Conservation (phyloP, 2,113 vertebrate species). For the Myotis lucifugus region DNA sequence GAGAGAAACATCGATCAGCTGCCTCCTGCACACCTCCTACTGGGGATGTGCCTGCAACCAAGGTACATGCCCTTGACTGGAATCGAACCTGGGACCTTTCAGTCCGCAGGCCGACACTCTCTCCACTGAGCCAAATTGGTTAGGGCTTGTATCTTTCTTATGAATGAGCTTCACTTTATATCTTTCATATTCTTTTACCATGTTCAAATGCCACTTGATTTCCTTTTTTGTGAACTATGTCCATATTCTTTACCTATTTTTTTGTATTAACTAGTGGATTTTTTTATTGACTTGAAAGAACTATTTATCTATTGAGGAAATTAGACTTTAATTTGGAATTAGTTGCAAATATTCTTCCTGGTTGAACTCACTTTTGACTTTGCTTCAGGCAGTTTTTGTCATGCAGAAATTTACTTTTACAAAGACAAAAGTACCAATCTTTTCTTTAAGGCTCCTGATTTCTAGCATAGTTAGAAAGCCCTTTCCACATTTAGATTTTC, state of each 20-base stretch:
- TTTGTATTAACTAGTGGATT: not conserved
- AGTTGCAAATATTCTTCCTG: not conserved
- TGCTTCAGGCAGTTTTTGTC: not conserved
- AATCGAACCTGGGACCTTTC: too few relatives aligned
- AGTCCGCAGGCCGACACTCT: too few relatives aligned
- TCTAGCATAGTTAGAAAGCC: not conserved
- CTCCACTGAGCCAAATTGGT: too few relatives aligned
- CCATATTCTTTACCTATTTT: not conserved
- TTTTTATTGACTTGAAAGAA: not conserved
- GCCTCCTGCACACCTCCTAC: too few relatives aligned
- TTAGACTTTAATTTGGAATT: not conserved
- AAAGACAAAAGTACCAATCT: not conserved
- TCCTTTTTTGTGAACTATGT: slow-evolving; percentile 10
- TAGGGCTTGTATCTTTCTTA: not conserved
- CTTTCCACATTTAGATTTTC: not conserved
- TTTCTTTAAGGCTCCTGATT: not conserved
- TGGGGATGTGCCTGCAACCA: too few relatives aligned
- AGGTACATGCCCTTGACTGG: too few relatives aligned
- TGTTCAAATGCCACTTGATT: not conserved
- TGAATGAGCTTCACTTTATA: not conserved
- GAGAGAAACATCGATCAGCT: too few relatives aligned
- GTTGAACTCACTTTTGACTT: not conserved
- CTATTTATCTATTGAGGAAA: not conserved
- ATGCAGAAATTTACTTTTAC: not conserved
- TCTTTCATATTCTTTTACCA: slow-evolving; percentile 13